Evolutionary conservation across 2,888 invertebrate species (phyloP).

Genomic region (Pollenia angustigena): DNA sequence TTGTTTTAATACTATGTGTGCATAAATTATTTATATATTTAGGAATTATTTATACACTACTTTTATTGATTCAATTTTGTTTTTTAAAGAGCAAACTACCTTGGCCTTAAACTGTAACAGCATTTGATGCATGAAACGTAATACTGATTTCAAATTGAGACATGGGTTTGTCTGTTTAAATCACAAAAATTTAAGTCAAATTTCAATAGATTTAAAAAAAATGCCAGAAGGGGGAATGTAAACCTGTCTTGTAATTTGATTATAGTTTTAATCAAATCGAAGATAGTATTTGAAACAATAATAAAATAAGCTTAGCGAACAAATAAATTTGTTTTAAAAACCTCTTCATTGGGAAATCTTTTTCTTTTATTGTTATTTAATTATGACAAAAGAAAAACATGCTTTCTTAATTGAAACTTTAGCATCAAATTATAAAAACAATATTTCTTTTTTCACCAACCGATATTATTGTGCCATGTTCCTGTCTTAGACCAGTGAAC

Average conservation of each 20-base stretch:
- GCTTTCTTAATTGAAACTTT: too few relatives aligned
- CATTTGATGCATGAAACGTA: constrained; percentile 43
- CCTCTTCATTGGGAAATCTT: too few relatives aligned
- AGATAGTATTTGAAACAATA: too few relatives aligned
- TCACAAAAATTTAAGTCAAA: constrained; percentile 11
- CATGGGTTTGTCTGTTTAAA: background rate
- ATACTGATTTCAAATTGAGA: constrained; percentile 19
- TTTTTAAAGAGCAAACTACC: constrained; percentile 73
- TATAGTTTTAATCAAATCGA: too few relatives aligned
- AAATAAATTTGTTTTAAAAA: too few relatives aligned
- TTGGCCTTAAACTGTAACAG: constrained; percentile 75
- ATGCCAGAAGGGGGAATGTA: background rate
- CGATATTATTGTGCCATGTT: constrained; percentile 6
- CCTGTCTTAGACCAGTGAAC: background rate
- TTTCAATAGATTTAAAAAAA: constrained; percentile 43
- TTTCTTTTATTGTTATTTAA: background rate
- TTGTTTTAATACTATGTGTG: constrained; percentile 12
- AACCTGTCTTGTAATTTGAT: background rate
- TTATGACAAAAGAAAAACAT: background rate
- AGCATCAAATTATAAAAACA: background rate
- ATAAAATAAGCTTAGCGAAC: too few relatives aligned
- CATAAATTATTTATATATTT: constrained; percentile 31
- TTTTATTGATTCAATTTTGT: constrained; percentile 57
- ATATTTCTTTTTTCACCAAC: background rate
- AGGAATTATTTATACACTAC: constrained; percentile 62